Percentiles rank a stretch among this genome's conserved stretches.
Evolutionary conservation across 2,113 vertebrate genomes (phyloP).

Genomic region (Syngnathoides biaculeatus): DNA sequence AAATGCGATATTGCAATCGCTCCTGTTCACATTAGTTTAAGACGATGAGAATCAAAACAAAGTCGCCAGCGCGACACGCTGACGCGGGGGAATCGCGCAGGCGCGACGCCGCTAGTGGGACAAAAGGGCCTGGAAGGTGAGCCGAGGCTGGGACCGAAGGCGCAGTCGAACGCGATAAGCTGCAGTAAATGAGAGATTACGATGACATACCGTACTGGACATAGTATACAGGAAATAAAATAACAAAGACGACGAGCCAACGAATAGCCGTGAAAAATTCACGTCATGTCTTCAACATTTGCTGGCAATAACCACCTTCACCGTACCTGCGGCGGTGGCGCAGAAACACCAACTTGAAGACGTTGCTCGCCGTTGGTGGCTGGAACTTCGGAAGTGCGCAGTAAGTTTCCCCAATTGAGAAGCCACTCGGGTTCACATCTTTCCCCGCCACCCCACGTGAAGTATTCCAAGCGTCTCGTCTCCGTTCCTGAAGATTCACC

Average conservation of each 20-base stretch:
- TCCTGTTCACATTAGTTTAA: background rate
- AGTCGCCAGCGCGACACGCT: background rate
- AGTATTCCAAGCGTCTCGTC: background rate
- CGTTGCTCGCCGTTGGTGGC: conserved; percentile 79
- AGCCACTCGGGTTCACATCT: background rate
- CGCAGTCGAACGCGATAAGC: too few species aligned
- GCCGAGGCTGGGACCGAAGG: too few species aligned
- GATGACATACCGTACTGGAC: too few species aligned
- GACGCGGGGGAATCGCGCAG: too few species aligned
- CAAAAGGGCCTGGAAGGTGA: too few species aligned
- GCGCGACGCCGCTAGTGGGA: too few species aligned
- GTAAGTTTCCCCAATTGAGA: conserved; percentile 35
- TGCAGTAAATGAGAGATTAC: too few species aligned
- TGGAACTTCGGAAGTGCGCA: conserved; percentile 75
- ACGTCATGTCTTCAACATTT: background rate
- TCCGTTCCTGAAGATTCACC: conserved; percentile 53
- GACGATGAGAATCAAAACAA: background rate
- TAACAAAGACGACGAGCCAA: background rate
- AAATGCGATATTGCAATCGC: too few species aligned
- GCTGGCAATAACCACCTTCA: background rate
- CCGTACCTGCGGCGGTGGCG: background rate
- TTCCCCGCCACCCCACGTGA: too few species aligned
- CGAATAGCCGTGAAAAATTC: background rate
- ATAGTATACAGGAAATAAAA: too few species aligned
- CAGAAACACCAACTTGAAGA: conserved; percentile 78